Conservation (phyloP, 1,140 invertebrate genomes). For the Diabrotica undecimpunctata region DNA sequence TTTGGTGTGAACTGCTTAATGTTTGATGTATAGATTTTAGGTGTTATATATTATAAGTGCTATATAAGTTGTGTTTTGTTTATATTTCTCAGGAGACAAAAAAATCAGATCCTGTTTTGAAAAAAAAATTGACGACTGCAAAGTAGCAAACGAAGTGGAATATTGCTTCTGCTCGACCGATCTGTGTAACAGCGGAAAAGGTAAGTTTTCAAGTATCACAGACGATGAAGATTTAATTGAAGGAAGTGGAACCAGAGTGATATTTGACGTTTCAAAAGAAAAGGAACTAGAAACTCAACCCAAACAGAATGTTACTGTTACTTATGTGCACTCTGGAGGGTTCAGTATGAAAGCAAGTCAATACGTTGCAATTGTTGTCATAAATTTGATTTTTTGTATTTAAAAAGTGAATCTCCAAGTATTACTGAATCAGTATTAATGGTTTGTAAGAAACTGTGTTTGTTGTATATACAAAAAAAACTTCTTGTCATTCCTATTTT, state of each 20-base stretch:
- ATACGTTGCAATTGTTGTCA: neutral
- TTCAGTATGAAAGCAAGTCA: neutral
- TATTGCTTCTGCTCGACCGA: constrained; percentile 10
- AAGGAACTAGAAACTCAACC: neutral
- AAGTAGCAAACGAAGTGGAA: constrained; percentile 6
- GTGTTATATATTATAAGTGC: too few species aligned
- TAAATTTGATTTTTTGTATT: neutral
- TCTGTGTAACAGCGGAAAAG: neutral
- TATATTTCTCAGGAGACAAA: neutral
- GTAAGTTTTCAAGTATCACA: constrained; percentile 2
- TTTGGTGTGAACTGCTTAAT: too few species aligned
- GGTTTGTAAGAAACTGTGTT: neutral
- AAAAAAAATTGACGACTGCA: constrained; percentile 5
- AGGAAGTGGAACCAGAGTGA: constrained; percentile 5
- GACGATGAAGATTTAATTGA: constrained; percentile 11
- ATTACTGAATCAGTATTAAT: neutral
- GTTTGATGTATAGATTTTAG: too few species aligned
- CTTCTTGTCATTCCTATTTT: too few species aligned
- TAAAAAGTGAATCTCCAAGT: neutral
- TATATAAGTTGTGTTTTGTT: too few species aligned
- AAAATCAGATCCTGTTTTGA: neutral
- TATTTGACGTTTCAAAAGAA: neutral
- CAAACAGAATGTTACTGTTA: neutral
- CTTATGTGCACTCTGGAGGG: constrained; percentile 1
- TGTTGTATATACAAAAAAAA: neutral